phyloP scores from a whole-genome alignment of 2,113 vertebrate species.

The Tenrec ecaudatus region DNA sequence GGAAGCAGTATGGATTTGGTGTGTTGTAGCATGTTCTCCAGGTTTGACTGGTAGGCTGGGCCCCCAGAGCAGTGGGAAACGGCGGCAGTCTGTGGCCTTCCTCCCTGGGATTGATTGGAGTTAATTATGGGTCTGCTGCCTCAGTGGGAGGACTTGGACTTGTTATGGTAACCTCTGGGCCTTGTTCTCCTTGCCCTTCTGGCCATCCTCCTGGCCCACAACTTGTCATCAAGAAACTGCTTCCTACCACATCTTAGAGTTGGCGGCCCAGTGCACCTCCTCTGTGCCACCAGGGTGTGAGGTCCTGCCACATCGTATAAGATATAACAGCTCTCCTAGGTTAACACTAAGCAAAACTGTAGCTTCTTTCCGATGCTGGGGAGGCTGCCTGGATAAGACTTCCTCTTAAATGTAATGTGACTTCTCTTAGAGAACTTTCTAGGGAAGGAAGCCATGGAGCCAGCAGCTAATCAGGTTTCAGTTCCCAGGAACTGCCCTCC shows the following conservation, averaged over 20 bases:
- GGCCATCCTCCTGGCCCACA: conserved; percentile 28
- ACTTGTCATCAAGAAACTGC: neutral
- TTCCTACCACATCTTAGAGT: neutral
- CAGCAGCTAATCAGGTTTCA: conserved; percentile 53
- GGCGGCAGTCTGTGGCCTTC: conserved; percentile 57
- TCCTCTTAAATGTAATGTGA: neutral
- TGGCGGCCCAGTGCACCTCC: too few relatives aligned
- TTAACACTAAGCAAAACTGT: conserved; percentile 8
- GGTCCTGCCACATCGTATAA: conserved; percentile 43
- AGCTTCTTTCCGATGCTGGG: conserved; percentile 27
- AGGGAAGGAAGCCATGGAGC: conserved; percentile 52
- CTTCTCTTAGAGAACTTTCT: neutral
- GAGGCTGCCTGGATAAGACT: conserved; percentile 9
- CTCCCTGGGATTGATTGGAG: conserved; percentile 42
- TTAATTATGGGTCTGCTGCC: conserved; percentile 69
- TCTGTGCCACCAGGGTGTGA: too few relatives aligned
- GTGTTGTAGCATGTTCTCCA: conserved; percentile 58
- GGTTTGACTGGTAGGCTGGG: conserved; percentile 53
- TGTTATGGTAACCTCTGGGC: conserved; percentile 69
- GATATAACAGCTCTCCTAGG: conserved; percentile 25
- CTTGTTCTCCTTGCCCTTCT: conserved; percentile 54
- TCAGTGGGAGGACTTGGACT: conserved; percentile 60
- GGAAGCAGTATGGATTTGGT: conserved; percentile 63
- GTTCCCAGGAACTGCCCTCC: conserved; percentile 48
- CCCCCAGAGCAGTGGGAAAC: conserved; percentile 52